These are phyloP conservation scores for Tribolium freemani DNA, from an alignment of 2,888 invertebrate genomes.

Conservation along the genomic window DNA sequence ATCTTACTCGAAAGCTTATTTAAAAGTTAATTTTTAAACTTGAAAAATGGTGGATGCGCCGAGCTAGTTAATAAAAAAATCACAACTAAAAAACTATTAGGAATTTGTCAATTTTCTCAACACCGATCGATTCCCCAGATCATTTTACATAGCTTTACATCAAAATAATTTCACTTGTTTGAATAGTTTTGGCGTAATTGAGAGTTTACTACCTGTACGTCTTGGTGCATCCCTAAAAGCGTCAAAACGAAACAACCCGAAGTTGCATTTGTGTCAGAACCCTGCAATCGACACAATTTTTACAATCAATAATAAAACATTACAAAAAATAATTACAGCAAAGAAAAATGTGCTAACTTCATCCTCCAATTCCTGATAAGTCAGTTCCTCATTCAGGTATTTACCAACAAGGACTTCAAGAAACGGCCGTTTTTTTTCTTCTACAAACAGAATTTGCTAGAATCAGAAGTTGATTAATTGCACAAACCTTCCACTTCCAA, in stretches of 20 bases:
- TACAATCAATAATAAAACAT: neutral
- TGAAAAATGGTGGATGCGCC: too few relatives aligned
- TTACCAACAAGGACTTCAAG: neutral
- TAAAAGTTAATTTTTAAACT: too few relatives aligned
- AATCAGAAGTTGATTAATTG: neutral
- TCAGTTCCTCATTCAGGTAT: constrained; percentile 59
- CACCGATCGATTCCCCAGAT: too few relatives aligned
- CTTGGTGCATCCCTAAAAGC: constrained; percentile 55
- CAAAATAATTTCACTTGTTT: too few relatives aligned
- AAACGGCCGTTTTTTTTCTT: neutral
- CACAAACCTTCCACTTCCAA: neutral
- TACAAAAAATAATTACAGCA: constrained; percentile 66
- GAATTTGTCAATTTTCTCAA: too few relatives aligned
- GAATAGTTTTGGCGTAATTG: neutral
- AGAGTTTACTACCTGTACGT: constrained; percentile 53
- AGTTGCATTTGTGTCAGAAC: constrained; percentile 57
- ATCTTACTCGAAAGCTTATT: too few relatives aligned
- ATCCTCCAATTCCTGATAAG: constrained; percentile 71
- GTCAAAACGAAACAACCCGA: constrained; percentile 54
- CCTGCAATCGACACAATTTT: constrained; percentile 48
- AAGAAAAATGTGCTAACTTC: constrained; percentile 73
- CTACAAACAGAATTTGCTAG: neutral
- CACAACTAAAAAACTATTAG: too few relatives aligned
- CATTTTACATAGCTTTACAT: too few relatives aligned
- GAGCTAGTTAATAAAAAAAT: too few relatives aligned